phyloP scores from a whole-genome alignment of 1,140 invertebrate genomes.

The Ips nitidus region DNA sequence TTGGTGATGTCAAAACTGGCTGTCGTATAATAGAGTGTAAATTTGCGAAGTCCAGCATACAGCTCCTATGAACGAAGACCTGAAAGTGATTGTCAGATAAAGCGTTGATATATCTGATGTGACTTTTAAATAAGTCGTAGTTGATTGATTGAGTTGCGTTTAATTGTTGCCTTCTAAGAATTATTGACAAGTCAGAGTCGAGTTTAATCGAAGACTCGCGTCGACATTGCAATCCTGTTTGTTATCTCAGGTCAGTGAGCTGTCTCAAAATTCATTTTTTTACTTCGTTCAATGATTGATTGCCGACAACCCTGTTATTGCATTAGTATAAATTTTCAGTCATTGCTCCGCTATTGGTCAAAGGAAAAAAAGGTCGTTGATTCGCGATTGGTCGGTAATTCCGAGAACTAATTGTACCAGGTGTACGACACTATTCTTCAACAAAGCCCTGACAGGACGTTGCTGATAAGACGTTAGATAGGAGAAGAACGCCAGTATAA shows the following conservation, averaged over 20 bases:
- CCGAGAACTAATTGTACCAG: constrained; percentile 28
- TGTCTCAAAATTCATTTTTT: constrained; percentile 9
- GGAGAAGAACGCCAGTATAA: constrained; percentile 27
- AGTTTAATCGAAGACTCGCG: constrained; percentile 25
- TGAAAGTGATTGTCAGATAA: constrained; percentile 27
- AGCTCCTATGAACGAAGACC: background rate
- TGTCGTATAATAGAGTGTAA: too few species aligned
- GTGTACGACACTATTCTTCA: constrained; percentile 20
- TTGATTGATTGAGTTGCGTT: constrained; percentile 32
- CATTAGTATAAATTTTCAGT: too few species aligned
- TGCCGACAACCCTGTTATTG: background rate
- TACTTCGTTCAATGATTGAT: background rate
- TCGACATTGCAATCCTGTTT: constrained; percentile 12
- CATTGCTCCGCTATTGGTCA: background rate
- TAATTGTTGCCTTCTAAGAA: constrained; percentile 25
- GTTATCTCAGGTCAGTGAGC: constrained; percentile 25
- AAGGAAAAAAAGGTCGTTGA: background rate
- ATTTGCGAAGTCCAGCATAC: too few species aligned
- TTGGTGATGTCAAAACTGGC: too few species aligned
- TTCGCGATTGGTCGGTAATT: constrained; percentile 5
- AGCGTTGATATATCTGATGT: constrained; percentile 22
- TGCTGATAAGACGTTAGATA: constrained; percentile 27
- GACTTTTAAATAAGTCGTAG: constrained; percentile 27
- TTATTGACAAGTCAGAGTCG: constrained; percentile 21
- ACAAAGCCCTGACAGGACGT: constrained; percentile 18